A percentile compares a stretch with the other conserved stretches of the same genome.
phyloP scores from a whole-genome alignment of 2,797 vertebrate species.

The Pseudomugil gertrudae region DNA sequence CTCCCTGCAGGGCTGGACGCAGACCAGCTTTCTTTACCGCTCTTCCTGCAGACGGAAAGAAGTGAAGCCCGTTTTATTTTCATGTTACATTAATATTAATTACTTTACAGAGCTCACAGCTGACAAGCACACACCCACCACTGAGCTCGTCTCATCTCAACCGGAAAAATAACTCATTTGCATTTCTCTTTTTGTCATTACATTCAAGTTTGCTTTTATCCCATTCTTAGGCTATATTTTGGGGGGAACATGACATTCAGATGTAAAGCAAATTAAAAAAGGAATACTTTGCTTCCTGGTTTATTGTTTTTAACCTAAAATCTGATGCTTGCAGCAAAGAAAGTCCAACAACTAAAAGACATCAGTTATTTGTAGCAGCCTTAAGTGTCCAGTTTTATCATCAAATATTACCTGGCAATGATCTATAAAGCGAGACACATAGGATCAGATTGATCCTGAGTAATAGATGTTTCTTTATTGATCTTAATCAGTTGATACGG shows the following conservation, averaged over 20 bases:
- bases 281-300: slow-evolving; percentile 11
- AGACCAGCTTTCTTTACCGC: slow-evolving; percentile 14
- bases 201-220: slow-evolving; percentile 19
- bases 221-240: slow-evolving; percentile 16
- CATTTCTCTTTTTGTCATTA: slow-evolving; percentile 35
- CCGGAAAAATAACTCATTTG: slow-evolving; percentile 42
- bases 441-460: background rate
- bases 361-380: slow-evolving; percentile 46
- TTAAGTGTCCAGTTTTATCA: slow-evolving; percentile 1
- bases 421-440: background rate
- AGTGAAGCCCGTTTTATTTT: slow-evolving; percentile 35
- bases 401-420: background rate
- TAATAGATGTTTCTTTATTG: background rate
- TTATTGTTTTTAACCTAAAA: slow-evolving; percentile 30
- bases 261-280: slow-evolving; percentile 15
- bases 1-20: slow-evolving; percentile 30
- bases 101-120: slow-evolving; percentile 34
- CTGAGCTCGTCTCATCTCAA: slow-evolving; percentile 39
- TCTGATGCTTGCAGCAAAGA: slow-evolving; percentile 18
- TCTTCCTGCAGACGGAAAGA: slow-evolving; percentile 17
- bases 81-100: slow-evolving; percentile 66
- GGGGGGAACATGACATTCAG: background rate
- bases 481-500: background rate
- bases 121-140: slow-evolving; percentile 46
- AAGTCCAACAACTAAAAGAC: slow-evolving; percentile 41